phyloP scores from a whole-genome alignment of 2,113 vertebrate species.

The Balaeniceps rex region DNA sequence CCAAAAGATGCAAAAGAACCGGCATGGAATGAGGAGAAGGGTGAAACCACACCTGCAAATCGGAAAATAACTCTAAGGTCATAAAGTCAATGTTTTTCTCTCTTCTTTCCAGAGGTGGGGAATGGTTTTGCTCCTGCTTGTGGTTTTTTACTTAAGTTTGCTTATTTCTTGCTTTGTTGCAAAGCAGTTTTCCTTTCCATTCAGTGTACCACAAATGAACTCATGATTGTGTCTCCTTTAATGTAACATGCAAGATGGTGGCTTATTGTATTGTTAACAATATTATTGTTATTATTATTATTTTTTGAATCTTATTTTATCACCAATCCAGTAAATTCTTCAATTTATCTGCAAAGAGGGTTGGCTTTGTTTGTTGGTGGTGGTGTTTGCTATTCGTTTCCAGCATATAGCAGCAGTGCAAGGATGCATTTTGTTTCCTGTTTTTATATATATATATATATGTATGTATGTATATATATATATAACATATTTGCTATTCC shows the following conservation, averaged over 20 bases:
- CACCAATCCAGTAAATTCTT: conserved; percentile 68
- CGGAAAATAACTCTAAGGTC: conserved; percentile 50
- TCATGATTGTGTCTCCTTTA: conserved; percentile 31
- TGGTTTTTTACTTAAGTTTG: conserved; percentile 43
- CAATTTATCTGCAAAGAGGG: conserved; percentile 67
- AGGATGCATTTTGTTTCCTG: conserved; percentile 76
- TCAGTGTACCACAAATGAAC: conserved; percentile 58
- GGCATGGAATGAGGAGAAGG: conserved; percentile 19
- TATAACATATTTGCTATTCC: conserved; percentile 79
- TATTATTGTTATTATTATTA: not conserved
- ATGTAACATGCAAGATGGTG: conserved; percentile 54
- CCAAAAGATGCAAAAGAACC: conserved; percentile 52
- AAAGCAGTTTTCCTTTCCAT: conserved; percentile 69
- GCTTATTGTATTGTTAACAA: conserved; percentile 10
- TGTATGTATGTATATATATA: conserved; percentile 75
- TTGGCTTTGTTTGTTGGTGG: conserved; percentile 63
- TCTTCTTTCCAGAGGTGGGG: conserved; percentile 62
- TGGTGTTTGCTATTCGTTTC: conserved; percentile 60
- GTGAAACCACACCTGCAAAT: conserved; percentile 32
- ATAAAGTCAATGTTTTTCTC: conserved; percentile 59
- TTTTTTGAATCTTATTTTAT: conserved; percentile 32
- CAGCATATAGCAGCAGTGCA: conserved; percentile 76
- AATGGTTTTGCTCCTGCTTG: conserved; percentile 60
- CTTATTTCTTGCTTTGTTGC: conserved; percentile 71
- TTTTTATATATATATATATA: conserved; percentile 73